Conservation (phyloP, 2,888 invertebrate species). For the Willowsia nigromaculata region DNA sequence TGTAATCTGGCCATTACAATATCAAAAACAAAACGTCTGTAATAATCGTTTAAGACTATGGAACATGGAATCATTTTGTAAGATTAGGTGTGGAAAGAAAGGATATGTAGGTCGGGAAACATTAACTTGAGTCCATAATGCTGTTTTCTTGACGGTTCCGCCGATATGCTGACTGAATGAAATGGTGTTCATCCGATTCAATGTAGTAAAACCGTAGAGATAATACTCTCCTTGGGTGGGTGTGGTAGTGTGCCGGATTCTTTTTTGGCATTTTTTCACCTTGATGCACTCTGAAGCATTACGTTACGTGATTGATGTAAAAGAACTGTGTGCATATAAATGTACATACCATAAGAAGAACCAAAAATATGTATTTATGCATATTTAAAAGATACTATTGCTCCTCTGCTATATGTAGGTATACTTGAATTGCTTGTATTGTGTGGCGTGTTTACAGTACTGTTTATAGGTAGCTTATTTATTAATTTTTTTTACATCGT, state of each 20-base stretch:
- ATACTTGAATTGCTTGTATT: background rate
- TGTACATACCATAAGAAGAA: no score
- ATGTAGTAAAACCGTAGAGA: background rate
- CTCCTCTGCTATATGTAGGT: no score
- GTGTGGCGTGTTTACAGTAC: background rate
- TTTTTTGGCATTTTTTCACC: constrained; percentile 20
- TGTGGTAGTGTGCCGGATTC: constrained; percentile 30
- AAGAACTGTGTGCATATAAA: no score
- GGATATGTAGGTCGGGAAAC: no score
- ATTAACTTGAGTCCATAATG: no score
- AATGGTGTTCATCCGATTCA: background rate
- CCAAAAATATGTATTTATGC: no score
- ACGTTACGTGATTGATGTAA: background rate
- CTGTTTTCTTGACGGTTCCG: no score
- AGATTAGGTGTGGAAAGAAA: background rate
- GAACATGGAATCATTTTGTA: constrained; percentile 19
- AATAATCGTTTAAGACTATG: constrained; percentile 15
- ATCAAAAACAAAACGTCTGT: background rate
- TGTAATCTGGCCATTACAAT: background rate
- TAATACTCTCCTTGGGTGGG: constrained; percentile 1
- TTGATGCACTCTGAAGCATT: constrained; percentile 26
- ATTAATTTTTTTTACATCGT: no score
- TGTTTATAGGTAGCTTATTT: no score
- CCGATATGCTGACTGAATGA: no score
- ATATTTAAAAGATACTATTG: no score